Conservation (phyloP, 2,888 invertebrate species). For the Rhagonycha lutea region DNA sequence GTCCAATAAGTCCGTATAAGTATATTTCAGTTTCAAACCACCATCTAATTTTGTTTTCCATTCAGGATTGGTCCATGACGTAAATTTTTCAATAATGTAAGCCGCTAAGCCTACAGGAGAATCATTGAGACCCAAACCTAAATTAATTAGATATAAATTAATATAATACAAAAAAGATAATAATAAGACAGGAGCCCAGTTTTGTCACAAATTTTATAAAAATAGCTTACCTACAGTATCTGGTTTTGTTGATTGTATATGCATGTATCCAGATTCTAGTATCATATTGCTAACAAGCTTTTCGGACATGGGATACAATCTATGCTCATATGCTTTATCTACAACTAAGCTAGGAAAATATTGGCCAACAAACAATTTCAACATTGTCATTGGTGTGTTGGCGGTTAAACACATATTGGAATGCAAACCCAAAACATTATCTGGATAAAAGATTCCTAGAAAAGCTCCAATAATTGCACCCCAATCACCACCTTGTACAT, state of each 20-base stretch:
- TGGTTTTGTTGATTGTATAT: slow-evolving; percentile 86
- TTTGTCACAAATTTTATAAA: neutral
- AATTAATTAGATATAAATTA: neutral
- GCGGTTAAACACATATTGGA: slow-evolving; percentile 37
- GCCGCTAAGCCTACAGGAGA: slow-evolving; percentile 86
- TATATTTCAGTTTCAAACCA: slow-evolving; percentile 67
- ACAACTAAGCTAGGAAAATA: slow-evolving; percentile 44
- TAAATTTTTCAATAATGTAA: slow-evolving; percentile 89
- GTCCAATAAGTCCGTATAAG: slow-evolving; percentile 74
- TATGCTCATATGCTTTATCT: slow-evolving; percentile 55
- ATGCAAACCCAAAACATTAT: slow-evolving; percentile 61
- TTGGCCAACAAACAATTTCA: slow-evolving; percentile 29
- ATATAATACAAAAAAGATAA: neutral
- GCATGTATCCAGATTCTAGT: slow-evolving; percentile 67
- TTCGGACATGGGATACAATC: slow-evolving; percentile 56
- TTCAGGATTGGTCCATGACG: slow-evolving; percentile 68
- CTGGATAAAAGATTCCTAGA: slow-evolving; percentile 67
- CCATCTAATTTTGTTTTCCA: slow-evolving; percentile 64
- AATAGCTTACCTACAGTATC: slow-evolving; percentile 75
- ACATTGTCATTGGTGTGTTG: slow-evolving; percentile 9
- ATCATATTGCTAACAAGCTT: slow-evolving; percentile 54
- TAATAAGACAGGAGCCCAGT: neutral
- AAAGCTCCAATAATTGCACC: slow-evolving; percentile 66
- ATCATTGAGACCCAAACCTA: slow-evolving; percentile 71
- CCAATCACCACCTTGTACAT: slow-evolving; percentile 82